A percentile compares a stretch with the other conserved stretches of the same genome.
These are phyloP conservation scores for Tuta absoluta DNA, from an alignment of 2,888 invertebrate species.

Conservation along the genomic window DNA sequence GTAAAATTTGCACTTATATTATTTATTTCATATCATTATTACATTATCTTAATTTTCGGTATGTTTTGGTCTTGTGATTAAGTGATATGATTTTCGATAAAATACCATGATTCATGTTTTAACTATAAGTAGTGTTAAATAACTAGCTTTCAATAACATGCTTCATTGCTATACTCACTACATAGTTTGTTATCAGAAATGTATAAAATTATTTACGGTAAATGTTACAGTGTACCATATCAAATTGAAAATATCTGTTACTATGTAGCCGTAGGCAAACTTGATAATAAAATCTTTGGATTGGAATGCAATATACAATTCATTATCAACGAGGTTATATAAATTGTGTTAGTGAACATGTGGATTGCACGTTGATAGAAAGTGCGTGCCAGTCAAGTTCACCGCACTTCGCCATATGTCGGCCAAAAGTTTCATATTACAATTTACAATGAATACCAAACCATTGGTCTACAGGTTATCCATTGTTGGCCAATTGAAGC, in stretches of 20 bases:
- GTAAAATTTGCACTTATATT: too few species aligned
- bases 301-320: constrained; percentile 33
- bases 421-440: constrained; percentile 4
- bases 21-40: too few species aligned
- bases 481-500: constrained; percentile 16
- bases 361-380: constrained; percentile 14
- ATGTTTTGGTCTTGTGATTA: background rate
- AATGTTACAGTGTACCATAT: background rate
- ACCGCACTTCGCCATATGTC: constrained; percentile 11
- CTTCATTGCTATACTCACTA: background rate
- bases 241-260: constrained; percentile 9
- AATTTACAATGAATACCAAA: background rate
- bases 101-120: background rate
- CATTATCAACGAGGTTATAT: constrained; percentile 41
- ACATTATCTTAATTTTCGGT: too few species aligned
- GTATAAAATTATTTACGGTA: constrained; percentile 21
- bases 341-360: constrained; percentile 25
- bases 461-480: background rate
- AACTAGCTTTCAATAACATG: background rate
- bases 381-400: constrained; percentile 1
- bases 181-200: background rate
- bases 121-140: background rate
- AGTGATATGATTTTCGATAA: background rate
- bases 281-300: constrained; percentile 10
- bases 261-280: constrained; percentile 1